Percentiles rank a stretch among this genome's conserved stretches.
phyloP scores from a whole-genome alignment of 2,113 vertebrate genomes.

The Myrmophylax atrothorax region DNA sequence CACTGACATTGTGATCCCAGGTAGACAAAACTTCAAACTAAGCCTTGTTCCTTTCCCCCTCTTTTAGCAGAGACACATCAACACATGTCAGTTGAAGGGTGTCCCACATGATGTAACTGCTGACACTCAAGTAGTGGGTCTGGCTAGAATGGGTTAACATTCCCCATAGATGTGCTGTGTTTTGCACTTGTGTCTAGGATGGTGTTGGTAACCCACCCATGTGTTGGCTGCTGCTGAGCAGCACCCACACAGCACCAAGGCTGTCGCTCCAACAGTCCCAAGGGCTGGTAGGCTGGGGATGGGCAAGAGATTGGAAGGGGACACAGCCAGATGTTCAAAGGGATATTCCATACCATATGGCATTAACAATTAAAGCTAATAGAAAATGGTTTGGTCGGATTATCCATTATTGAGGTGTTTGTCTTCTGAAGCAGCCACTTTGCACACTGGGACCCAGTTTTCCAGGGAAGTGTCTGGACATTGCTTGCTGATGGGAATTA shows the following conservation, averaged over 20 bases:
- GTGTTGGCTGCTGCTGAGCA: not conserved
- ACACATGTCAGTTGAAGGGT: not conserved
- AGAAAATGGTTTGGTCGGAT: not conserved
- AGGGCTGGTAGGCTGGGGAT: rapidly evolving
- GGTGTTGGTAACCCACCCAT: not conserved
- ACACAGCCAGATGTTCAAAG: not conserved
- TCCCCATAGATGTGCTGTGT: not conserved
- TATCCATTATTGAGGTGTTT: not conserved
- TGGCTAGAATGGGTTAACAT: not conserved
- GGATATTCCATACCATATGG: not conserved
- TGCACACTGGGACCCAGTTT: not conserved
- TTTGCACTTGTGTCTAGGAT: not conserved
- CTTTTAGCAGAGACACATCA: not conserved
- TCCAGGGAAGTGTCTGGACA: not conserved
- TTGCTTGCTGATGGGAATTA: not conserved
- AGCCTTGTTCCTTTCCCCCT: not conserved
- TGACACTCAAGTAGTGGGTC: not conserved
- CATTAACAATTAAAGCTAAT: not conserved
- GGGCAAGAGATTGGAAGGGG: not conserved
- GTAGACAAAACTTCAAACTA: not conserved
- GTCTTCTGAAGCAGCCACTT: not conserved
- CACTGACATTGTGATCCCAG: not conserved
- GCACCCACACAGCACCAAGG: not conserved
- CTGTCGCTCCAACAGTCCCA: not conserved
- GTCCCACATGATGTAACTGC: not conserved